Base-by-base conservation (phyloP, 2,888 invertebrate species). In the Venustoraphidia nigricollis region DNA sequence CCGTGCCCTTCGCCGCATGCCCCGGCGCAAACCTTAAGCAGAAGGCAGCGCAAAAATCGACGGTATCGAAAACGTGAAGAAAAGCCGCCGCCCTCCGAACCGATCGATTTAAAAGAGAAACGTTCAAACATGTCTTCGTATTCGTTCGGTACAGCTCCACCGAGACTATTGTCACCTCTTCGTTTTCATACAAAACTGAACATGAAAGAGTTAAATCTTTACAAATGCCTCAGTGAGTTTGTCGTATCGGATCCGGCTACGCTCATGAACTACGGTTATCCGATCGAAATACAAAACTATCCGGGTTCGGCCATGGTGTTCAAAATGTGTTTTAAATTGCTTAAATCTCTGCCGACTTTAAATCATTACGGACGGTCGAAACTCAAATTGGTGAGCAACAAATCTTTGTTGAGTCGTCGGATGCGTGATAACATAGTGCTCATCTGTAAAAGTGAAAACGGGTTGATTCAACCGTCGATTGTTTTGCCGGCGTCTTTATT, bases 241-340 rank as follows among this genome's bases (percentile, higher is more conserved):
- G 60, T 79, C 14, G 69, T 87, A 44, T 72, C 73, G 27, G 34
- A 10, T 36, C 69, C 70, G 8, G 73, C 77, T 54, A 72, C 79
- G 51, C 68, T 85, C 64, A 69, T 77, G 55, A 71, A 73, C 10
- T 70, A 81, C 53, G 87, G 88, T 2, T 88, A 80, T 59, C 88
- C 89, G 0, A 68, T 83, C 8, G 79, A 81, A 57, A 75, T 77
- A 53, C 71, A 71, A 44, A 63, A 71, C 9, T 70, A 73, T 53
- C 77, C 77, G 2, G 76, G 75, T 38, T 71, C 73, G 56, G 81
- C 78, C 8, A 72, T 81, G 55, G 75, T 83, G 47, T 77, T 76
- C 60, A 77, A 79, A 49, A 56, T 59, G 38, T 54, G 57, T 10
- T 49, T 50, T 11, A 52, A 41, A n/a, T 49, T 52, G 13, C 51